phyloP scores from a whole-genome alignment of 2,888 invertebrate species.

The Quadriops clusia region DNA sequence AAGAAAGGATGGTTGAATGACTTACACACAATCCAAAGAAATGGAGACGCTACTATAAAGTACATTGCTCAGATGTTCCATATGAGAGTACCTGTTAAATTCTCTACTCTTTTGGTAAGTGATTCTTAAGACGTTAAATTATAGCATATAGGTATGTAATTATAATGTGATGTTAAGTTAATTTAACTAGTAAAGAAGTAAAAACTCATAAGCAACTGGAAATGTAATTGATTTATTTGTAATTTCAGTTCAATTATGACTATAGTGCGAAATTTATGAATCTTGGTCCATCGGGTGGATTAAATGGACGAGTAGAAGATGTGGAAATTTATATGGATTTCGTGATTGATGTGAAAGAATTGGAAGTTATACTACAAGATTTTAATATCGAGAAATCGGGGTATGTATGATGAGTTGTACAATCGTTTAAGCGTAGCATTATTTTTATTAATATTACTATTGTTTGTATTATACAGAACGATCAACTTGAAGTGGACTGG shows the following conservation, averaged over 20 bases:
- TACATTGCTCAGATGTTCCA: background rate
- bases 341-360: constrained; percentile 16
- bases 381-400: constrained; percentile 21
- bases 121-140: no score
- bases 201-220: no score
- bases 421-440: no score
- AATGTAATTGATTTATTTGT: no score
- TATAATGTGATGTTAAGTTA: no score
- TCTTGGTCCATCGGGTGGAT: constrained; percentile 40
- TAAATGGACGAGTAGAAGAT: constrained; percentile 34
- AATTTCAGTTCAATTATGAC: constrained; percentile 39
- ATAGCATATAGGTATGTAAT: no score
- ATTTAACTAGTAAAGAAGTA: no score
- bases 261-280: constrained; percentile 41
- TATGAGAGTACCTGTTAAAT: background rate
- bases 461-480: constrained; percentile 33
- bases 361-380: constrained; percentile 17
- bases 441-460: no score
- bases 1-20: background rate
- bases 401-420: no score
- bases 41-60: background rate
- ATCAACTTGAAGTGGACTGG: constrained; percentile 40
- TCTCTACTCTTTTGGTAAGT: background rate
- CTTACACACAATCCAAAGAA: background rate
- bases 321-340: constrained; percentile 16